These are phyloP conservation scores for Enteromius treurensis DNA, from an alignment of 2,797 vertebrate species.

Conservation along the genomic window DNA sequence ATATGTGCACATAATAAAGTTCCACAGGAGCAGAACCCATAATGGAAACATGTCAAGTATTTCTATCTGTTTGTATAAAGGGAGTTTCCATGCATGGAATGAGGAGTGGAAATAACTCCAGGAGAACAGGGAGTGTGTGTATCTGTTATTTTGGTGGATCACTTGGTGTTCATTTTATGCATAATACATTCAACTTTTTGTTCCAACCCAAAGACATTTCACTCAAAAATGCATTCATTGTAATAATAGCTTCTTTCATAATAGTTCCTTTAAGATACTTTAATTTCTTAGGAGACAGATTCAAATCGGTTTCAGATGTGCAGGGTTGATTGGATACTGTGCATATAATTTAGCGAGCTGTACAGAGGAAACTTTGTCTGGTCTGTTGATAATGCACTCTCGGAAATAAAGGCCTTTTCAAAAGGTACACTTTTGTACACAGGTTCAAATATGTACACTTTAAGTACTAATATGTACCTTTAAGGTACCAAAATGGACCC, in stretches of 20 bases:
- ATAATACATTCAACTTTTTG: not conserved
- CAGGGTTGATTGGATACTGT: not conserved
- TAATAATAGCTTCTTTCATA: not conserved
- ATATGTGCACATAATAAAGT: not conserved
- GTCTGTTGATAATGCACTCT: not conserved
- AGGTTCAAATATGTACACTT: too few relatives aligned
- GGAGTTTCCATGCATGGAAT: conserved; percentile 38
- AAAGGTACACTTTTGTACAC: too few relatives aligned
- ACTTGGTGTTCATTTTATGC: not conserved
- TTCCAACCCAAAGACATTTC: not conserved
- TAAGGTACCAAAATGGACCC: too few relatives aligned
- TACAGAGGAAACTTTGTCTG: not conserved
- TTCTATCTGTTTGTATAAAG: conserved; percentile 39
- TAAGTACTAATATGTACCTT: too few relatives aligned
- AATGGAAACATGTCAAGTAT: not conserved
- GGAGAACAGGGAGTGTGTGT: conserved; percentile 24
- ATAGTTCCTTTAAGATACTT: not conserved
- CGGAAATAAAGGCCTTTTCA: too few relatives aligned
- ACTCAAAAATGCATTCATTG: not conserved
- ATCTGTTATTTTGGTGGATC: conserved; percentile 3
- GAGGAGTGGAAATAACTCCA: conserved; percentile 33
- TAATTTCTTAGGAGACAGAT: not conserved
- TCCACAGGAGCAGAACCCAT: not conserved
- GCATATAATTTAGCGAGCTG: not conserved
- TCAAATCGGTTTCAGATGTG: not conserved